Conservation (phyloP, 1,140 invertebrate species). For the Aphelinus atriplicis region DNA sequence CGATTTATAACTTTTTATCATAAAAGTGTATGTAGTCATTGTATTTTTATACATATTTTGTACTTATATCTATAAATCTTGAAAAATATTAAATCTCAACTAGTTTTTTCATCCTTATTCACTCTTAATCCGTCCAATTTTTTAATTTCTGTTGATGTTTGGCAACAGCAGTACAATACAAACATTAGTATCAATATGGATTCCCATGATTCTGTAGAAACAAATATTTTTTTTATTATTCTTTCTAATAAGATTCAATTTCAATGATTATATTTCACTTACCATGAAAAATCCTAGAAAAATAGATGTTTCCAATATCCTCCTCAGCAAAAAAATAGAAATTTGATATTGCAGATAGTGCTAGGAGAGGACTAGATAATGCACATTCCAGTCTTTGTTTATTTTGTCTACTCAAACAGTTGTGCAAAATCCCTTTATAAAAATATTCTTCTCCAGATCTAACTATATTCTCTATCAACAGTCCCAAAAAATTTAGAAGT, state of each 20-base stretch:
- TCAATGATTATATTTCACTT: conserved; percentile 32
- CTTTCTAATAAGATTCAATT: neutral
- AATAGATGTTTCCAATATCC: conserved; percentile 75
- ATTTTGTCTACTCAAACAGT: conserved; percentile 59
- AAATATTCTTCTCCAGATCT: conserved; percentile 62
- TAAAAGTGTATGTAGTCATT: conserved; percentile 45
- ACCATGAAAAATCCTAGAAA: conserved; percentile 66
- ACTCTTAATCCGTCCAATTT: conserved; percentile 42
- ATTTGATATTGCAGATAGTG: conserved; percentile 83
- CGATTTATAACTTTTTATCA: conserved; percentile 41
- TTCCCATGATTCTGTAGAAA: conserved; percentile 23
- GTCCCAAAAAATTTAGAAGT: conserved; percentile 81
- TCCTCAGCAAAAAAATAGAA: conserved; percentile 86
- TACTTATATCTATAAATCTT: conserved; percentile 59
- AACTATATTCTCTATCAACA: conserved; percentile 76
- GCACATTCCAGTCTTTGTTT: conserved; percentile 72
- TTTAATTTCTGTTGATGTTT: conserved; percentile 64
- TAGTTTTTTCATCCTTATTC: conserved; percentile 13
- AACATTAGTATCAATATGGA: conserved; percentile 53
- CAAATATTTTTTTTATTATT: conserved; percentile 1
- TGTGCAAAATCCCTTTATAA: conserved; percentile 60
- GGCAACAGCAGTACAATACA: conserved; percentile 67
- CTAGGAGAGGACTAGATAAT: conserved; percentile 76
- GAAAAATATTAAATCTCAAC: conserved; percentile 33
- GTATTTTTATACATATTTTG: conserved; percentile 65